Evolutionary conservation across 2,113 vertebrate species (phyloP), one percentile per base, ranked within the genome.

Genomic region (Thamnophis sirtalis): DNA sequence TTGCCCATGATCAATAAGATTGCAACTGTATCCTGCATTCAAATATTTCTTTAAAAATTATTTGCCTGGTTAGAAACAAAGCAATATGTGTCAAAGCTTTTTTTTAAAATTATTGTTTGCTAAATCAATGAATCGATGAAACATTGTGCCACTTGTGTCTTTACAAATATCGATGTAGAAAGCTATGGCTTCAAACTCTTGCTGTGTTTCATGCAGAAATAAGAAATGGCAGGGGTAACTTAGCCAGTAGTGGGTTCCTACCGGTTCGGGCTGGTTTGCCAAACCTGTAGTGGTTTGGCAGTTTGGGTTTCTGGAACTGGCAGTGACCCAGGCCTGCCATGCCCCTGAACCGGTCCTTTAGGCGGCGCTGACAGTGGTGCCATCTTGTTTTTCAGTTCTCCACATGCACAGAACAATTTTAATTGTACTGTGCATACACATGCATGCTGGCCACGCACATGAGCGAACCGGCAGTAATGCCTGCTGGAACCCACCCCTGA

Each of bases 171-270:
- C 60, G 43, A 88, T 95, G 94, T 92, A 85, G 48, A 0, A 58
- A 91, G 88, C 43, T 86, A 24, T 51, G 88, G 92, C 88, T 89
- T 10, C 38, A 60, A 90, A 84, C 9, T 53, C 3, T 11, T 94
- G 87, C 84, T 26, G 43, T 84, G 89, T 1, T 88, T 89, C 88
- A n/a, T 80, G 91, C 88, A 90, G 2, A 93, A 94, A 95, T 94
- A 90, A 84, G 88, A 87, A 56, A 7, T 88, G 84, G 38, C 28
- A 21, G 88, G 84, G 28, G 43, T 87, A 86, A 68, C 84, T 93
- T 93, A 96, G 96, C 93, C 43, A 43, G 43, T 43, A 3, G 43
- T 43, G 43, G 3, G 43, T 43, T 43, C 43, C 43, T 43, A 43
- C 43, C 43, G 43, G 43, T 43, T 43, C 43, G 3, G 43, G 3